Evolutionary conservation across 2,113 vertebrate species (phyloP).

Genomic region (Aspidoscelis tigris): DNA sequence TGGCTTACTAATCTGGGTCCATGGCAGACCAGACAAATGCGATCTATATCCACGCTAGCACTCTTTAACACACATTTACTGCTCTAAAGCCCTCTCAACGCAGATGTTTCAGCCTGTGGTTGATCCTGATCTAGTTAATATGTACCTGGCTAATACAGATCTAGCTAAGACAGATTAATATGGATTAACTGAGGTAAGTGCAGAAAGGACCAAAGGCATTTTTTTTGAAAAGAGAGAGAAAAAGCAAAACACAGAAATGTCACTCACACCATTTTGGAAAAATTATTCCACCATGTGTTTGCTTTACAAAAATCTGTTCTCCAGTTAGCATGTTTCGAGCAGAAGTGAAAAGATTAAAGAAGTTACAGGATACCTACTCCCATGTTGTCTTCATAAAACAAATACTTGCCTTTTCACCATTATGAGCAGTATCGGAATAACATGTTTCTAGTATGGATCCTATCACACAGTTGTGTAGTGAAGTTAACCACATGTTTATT

Average conservation of each 20-base stretch:
- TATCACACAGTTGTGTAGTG: not conserved
- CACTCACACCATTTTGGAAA: not conserved
- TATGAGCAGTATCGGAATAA: not conserved
- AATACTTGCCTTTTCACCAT: not conserved
- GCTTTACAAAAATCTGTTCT: not conserved
- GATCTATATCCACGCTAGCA: no score
- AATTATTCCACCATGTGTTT: not conserved
- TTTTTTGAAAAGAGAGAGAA: not conserved
- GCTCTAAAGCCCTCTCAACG: no score
- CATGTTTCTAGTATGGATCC: accelerated
- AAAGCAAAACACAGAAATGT: not conserved
- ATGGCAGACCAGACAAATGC: no score
- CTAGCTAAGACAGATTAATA: no score
- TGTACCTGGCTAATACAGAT: no score
- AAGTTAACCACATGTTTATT: slow-evolving; percentile 22
- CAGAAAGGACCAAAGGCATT: no score
- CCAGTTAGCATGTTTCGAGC: not conserved
- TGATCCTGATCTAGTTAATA: no score
- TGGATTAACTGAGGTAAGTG: no score
- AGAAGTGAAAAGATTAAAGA: not conserved
- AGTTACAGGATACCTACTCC: not conserved
- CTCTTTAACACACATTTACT: no score
- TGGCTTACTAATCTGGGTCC: no score
- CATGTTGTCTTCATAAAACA: not conserved
- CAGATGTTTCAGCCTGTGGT: no score